Conservation (phyloP, 2,113 vertebrate genomes). For the Gobius niger region DNA sequence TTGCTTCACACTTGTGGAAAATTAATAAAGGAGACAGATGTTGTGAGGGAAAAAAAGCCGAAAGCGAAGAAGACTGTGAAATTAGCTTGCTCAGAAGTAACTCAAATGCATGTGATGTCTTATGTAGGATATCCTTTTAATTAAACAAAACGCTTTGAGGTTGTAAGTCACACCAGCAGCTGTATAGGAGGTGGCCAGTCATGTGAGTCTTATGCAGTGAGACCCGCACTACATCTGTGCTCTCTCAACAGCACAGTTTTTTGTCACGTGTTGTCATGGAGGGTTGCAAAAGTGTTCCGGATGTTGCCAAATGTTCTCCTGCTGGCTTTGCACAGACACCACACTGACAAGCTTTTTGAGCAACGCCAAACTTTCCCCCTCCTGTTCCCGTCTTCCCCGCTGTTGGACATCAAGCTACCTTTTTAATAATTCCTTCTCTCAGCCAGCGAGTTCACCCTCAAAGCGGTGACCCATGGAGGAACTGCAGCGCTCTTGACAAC, state of each 20-base stretch:
- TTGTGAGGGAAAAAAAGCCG: background rate
- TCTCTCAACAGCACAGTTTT: slow-evolving; percentile 19
- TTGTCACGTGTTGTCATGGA: slow-evolving; percentile 49
- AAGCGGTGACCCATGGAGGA: slow-evolving; percentile 55
- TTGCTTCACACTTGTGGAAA: background rate
- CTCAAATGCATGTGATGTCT: slow-evolving; percentile 19
- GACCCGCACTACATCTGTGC: too few species aligned
- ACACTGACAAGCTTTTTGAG: slow-evolving; percentile 35
- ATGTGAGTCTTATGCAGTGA: too few species aligned
- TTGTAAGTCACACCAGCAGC: slow-evolving; percentile 26
- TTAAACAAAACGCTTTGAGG: slow-evolving; percentile 21
- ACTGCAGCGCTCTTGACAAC: slow-evolving; percentile 36
- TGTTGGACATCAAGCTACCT: slow-evolving; percentile 36
- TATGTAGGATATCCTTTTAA: slow-evolving; percentile 25
- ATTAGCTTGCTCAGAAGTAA: background rate
- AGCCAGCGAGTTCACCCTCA: slow-evolving; percentile 42
- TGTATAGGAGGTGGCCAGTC: background rate
- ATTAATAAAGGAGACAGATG: background rate
- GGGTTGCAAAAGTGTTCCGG: slow-evolving; percentile 23
- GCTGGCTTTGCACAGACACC: slow-evolving; percentile 35
- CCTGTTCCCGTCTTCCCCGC: slow-evolving; percentile 14
- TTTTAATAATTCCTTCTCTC: slow-evolving; percentile 17
- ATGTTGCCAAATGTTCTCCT: slow-evolving; percentile 35
- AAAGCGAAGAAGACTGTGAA: background rate
- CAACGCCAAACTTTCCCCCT: slow-evolving; percentile 2